Evolutionary conservation across 2,888 invertebrate species (phyloP), one percentile per base, ranked within the genome.

Genomic region (Idaea straminata): DNA sequence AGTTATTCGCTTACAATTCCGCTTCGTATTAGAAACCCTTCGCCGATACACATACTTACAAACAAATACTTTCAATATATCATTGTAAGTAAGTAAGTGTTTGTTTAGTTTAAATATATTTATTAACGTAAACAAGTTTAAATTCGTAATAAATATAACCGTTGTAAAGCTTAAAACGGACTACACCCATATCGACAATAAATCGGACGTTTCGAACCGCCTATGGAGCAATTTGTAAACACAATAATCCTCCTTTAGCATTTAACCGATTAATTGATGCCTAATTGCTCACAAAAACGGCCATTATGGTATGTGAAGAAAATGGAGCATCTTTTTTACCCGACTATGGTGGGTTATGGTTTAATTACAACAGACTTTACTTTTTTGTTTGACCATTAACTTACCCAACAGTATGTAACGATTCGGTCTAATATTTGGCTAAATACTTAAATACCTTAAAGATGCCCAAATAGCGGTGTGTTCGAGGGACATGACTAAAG

Each of bases 221-320:
- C 77, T 75, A 75, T 76, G 75, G 75, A 75, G 70, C 77, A 74
- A 81, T 81, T 79, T 76, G 74, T 77, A 76, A 75, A 77, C 75
- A 79, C 71, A 77, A 75, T 81, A 80, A 81, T 80, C 77, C 77
- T 63, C 72, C 74, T 74, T 76, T 72, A 76, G 72, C 74, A 75
- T 77, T 78, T 76, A 70, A 72, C 68, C 72, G 71, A 81, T 81
- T 79, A 77, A 80, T 77, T 77, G 71, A 73, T 64, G 72, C 69
- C 71, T 78, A 81, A 82, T 81, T 78, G 73, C 73, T 75, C 67
- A 64, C 70, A 74, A 69, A 74, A 76, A 78, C 77, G 69, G 69
- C 68, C 69, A 71, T 73, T 77, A 69, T 75, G 78, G 81, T 78
- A 77, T 66, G 68, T 67, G 66, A 63, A 34, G 34, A 16, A 59